Evolutionary conservation across 92 coral and sea anemone genomes (phyloP), one percentile per base, ranked within the genome.

Genomic region (Porites lobata): DNA sequence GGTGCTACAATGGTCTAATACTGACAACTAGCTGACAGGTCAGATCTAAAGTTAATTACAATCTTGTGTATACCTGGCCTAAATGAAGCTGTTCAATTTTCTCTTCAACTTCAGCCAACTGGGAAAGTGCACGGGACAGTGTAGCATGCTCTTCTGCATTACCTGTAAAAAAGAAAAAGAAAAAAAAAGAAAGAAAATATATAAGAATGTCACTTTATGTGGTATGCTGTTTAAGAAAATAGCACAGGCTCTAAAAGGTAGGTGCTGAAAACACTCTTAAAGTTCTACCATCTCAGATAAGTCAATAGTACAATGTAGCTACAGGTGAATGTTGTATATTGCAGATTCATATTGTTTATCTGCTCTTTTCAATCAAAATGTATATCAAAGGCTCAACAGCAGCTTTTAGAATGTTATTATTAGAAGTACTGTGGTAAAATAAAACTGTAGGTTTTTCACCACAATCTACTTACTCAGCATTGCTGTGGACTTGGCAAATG

Each of bases 71-170:
- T 1, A 98, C 99, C 98, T 98, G 99, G 56, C 72, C 87, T 20
- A 85, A 77, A 74, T 95, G 98, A 13, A 96, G 89, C 68, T 93
- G 95, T 72, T 98, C 99, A 54, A 98, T 94, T 83, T 98, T 98
- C 89, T 98, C 99, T 62, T 98, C 99, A 11, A 98, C 99, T 82
- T 98, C 99, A 4, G 99, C 99, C 62, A 98, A 87, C 69, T 96
- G 98, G 3, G 99, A 88, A 70, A 98, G 87, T 22, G 99, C 99
- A 52, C 98, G 94, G 15, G 99, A 98, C 69, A 98, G 79, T 2
- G 98, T 90, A 17, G 96, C 90, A 77, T 98, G 99, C 67, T 98
- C 99, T 80, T 98, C 99, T 1, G 99, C 94, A 87, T 96, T 98
- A 84, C 99, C 99, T 98, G 63, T n/a, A 38, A 65, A 85, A 0